Base-by-base conservation (phyloP, 2,888 invertebrate genomes). In the Metalampra italica region DNA sequence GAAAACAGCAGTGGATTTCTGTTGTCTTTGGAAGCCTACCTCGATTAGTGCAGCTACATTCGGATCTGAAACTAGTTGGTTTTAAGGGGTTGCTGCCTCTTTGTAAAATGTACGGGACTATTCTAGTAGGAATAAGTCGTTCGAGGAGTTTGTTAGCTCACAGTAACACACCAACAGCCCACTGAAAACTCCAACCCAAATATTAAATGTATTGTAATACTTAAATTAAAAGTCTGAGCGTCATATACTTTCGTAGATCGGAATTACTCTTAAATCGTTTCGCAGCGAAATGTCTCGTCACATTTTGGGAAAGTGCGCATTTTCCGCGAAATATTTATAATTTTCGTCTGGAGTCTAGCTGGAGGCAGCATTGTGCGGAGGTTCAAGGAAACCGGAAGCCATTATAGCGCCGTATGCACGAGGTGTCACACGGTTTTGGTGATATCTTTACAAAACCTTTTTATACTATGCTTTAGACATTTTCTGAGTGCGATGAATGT, bases 371-470 rank as follows among this genome's bases (percentile, higher is more conserved):
- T 83, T 84, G 82, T 80, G 77, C 54, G 36, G 56, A 59, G 66
- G 70, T 66, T 68, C 56, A 65, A 81, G 84, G 82, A 82, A 85
- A 72, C 83, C 72, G 86, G 86, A 86, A 86, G 70, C 85, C 86
- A 85, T 86, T 85, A 85, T 68, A 68, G 74, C 71, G 69, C 71
- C 78, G 75, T 77, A 73, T 79, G 82, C 78, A 70, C 66, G 62
- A 65, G 66, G 69, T 77, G 76, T 75, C 74, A 71, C 65, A 67
- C 67, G 71, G 71, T 75, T 79, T 81, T 55, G 78, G 79, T 65
- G 72, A 72, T 74, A 71, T 62, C 54, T 62, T 56, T 66, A 73
- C 68, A 61, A 67, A 72, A 62, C 59, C 67, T 60, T 62, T 57
- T 60, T 55, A 51, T 52, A 45, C 43, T 43, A 49, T 49, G 49